Base-by-base conservation (phyloP, 2,888 invertebrate genomes). In the Drosophila kanekoi region DNA sequence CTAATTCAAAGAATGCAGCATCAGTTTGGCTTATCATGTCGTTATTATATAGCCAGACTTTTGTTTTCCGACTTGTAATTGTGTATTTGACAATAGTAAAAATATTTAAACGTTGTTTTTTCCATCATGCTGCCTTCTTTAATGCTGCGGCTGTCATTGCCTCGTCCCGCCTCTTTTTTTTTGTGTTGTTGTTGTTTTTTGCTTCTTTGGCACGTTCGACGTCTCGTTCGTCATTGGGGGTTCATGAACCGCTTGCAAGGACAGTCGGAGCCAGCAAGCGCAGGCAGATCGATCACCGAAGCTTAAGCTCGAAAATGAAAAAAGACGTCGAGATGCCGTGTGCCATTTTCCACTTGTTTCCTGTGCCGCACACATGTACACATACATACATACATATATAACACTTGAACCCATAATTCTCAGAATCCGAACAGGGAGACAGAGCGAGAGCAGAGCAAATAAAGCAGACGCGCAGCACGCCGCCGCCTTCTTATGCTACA, bases 201-300 rank as follows among this genome's bases (percentile, higher is more conserved):
- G 64, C 62, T 65, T 56, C 81, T 80, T 80, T 66, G 72, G 84
- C 84, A 80, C 80, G 84, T 84, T 76, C 68, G 59, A 63, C 67
- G 68, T 75, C 65, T 81, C 65, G 81, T 64, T 73, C 75, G 78
- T 72, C 72, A 83, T 78, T 53, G 65, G 60, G 60, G 68, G 84
- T 84, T 84, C 80, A 84, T 87, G 86, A 87, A 87, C 84, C 88
- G 87, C 83, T 64, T 69, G 83, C 84, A 84, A 84, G 84, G 84
- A 84, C 84, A 87, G 72, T 62, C 60, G 47, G 8, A 8, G 23
- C 77, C 47, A 37, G 47, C 63, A 52, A 58, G 16, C 20, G 37
- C 53, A 45, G 52, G 52, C 62, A 75, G 75, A 87, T 87, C 77
- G 87, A 83, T 83, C 87, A 81, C 78, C 56, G 68, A 47, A 68